Percentiles rank a stretch among this genome's conserved stretches.
Conservation (phyloP, 2,113 vertebrate genomes). For the Trichechus manatus region DNA sequence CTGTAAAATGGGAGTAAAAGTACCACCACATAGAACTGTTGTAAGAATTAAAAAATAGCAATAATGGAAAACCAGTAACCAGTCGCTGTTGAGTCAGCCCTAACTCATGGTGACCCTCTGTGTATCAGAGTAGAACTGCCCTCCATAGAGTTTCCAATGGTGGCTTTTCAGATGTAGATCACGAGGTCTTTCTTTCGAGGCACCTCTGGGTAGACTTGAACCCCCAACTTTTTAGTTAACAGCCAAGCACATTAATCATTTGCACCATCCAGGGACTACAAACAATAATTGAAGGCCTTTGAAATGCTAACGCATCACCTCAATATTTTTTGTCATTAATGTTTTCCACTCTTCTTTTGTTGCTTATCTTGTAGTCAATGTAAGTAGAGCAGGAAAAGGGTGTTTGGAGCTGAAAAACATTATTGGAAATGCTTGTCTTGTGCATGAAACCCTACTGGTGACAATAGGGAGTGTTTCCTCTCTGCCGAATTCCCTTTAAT, state of each 20-base stretch:
- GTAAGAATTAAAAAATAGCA: background rate
- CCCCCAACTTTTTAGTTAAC: background rate
- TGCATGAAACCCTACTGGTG: background rate
- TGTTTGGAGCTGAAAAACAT: background rate
- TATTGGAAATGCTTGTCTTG: background rate
- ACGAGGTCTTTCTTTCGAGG: background rate
- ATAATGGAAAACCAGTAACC: background rate
- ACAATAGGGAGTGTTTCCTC: background rate
- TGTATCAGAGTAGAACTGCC: background rate
- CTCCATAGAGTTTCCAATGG: background rate
- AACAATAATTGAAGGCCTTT: background rate
- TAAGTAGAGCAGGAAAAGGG: background rate
- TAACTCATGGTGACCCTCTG: background rate
- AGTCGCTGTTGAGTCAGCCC: background rate
- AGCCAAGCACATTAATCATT: background rate
- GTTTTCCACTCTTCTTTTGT: background rate
- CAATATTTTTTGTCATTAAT: background rate
- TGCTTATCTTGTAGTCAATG: background rate
- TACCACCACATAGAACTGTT: fast-evolving
- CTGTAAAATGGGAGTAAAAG: background rate
- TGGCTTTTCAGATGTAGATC: background rate
- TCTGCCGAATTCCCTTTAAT: background rate
- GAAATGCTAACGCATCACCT: background rate
- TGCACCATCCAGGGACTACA: background rate
- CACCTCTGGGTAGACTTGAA: background rate